Evolutionary conservation across 2,113 vertebrate species (phyloP).

Genomic region (Dendrocopos noguchii): DNA sequence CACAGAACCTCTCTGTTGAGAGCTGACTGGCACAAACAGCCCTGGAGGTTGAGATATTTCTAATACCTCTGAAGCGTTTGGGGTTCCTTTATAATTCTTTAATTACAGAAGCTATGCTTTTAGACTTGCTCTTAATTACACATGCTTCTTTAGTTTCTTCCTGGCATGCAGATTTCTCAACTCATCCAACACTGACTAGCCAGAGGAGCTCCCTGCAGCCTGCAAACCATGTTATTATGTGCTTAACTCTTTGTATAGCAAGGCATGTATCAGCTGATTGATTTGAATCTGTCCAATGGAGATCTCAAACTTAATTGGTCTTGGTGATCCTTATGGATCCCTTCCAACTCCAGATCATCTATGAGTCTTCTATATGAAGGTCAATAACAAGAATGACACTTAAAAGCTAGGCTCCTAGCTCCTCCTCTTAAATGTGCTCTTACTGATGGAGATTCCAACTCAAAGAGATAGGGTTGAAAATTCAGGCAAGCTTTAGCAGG

Average conservation of each 20-base stretch:
- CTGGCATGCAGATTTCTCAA: neutral
- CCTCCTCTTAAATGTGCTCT: neutral
- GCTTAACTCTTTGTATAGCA: neutral
- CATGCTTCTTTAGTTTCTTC: neutral
- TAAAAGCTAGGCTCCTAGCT: neutral
- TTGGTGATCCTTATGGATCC: neutral
- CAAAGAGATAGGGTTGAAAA: neutral
- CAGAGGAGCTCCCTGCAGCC: neutral
- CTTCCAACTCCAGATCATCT: neutral
- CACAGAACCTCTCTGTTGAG: neutral
- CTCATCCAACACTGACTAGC: neutral
- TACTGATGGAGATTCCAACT: neutral
- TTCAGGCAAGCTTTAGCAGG: neutral
- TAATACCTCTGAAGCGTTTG: neutral
- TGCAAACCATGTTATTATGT: neutral
- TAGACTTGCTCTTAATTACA: neutral
- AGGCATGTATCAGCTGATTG: neutral
- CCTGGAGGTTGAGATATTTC: neutral
- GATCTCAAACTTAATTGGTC: neutral
- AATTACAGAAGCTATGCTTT: neutral
- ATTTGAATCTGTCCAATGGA: neutral
- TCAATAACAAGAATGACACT: neutral
- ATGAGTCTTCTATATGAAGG: neutral
- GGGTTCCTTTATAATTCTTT: neutral
- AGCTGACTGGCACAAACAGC: neutral